These are phyloP conservation scores for Spodoptera exigua DNA, from an alignment of 2,888 invertebrate genomes.

Conservation along the genomic window DNA sequence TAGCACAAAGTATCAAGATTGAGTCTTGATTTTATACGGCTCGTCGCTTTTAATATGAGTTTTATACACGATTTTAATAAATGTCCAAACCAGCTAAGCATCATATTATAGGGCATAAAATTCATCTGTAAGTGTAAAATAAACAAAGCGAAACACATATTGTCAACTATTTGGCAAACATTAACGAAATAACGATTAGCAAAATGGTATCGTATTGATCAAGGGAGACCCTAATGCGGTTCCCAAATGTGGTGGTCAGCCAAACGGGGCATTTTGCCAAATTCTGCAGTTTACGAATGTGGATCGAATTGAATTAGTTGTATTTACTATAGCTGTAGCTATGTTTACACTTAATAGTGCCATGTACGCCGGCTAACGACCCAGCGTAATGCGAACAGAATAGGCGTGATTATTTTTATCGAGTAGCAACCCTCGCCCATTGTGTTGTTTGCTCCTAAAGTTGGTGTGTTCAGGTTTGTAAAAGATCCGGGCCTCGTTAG, in stretches of 20 bases:
- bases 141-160: neutral
- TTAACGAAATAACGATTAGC: slow-evolving; percentile 42
- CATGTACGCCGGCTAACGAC: slow-evolving; percentile 41
- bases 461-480: slow-evolving; percentile 40
- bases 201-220: slow-evolving; percentile 39
- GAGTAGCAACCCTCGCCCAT: slow-evolving; percentile 36
- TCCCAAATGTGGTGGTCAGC: slow-evolving; percentile 45
- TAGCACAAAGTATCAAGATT: neutral
- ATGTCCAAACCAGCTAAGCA: too few relatives aligned
- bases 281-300: slow-evolving; percentile 48
- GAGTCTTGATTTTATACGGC: neutral
- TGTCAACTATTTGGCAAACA: slow-evolving; percentile 16
- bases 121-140: neutral
- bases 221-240: slow-evolving; percentile 35
- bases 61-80: too few relatives aligned
- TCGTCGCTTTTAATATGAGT: too few relatives aligned
- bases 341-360: slow-evolving; percentile 35
- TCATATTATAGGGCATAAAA: neutral
- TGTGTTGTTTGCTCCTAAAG: slow-evolving; percentile 44
- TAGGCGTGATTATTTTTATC: slow-evolving; percentile 52
- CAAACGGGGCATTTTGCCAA: slow-evolving; percentile 54
- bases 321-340: slow-evolving; percentile 23
- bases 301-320: slow-evolving; percentile 54
- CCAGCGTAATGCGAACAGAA: slow-evolving; percentile 38
- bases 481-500: slow-evolving; percentile 53